These are phyloP conservation scores for Opisthocomus hoazin DNA, from an alignment of 2,113 vertebrate genomes.

Conservation along the genomic window DNA sequence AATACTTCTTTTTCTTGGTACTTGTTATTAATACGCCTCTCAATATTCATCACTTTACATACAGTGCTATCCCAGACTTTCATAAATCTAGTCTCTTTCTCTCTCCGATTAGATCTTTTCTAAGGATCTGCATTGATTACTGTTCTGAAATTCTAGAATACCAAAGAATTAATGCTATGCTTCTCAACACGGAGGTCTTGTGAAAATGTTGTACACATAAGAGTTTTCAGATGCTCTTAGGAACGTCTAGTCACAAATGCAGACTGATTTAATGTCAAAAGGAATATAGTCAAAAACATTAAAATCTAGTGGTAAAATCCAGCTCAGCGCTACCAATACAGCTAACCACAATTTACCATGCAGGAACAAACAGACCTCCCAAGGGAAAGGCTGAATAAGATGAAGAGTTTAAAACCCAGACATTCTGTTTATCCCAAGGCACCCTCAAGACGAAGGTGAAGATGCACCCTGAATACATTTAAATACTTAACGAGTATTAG, in stretches of 20 bases:
- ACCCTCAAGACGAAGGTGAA: not conserved
- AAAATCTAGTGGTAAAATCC: not conserved
- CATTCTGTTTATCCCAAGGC: not conserved
- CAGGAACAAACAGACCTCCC: not conserved
- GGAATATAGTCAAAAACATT: not conserved
- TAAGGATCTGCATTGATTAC: not conserved
- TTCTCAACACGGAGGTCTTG: not conserved
- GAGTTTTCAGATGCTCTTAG: not conserved
- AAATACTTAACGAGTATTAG: not conserved
- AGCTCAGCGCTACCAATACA: not conserved
- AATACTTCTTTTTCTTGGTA: not conserved
- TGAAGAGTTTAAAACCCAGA: not conserved
- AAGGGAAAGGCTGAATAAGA: not conserved
- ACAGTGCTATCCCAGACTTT: not conserved
- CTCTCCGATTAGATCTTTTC: not conserved
- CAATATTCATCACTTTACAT: not conserved
- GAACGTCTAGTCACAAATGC: not conserved
- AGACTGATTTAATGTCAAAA: not conserved
- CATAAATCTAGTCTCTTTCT: not conserved
- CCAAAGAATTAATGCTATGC: not conserved
- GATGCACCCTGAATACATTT: not conserved
- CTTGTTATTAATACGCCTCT: not conserved
- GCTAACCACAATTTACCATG: not conserved
- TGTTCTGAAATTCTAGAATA: not conserved
- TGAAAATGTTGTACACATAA: not conserved